These are phyloP conservation scores for Caenorhabditis panamensis DNA, from an alignment of 2,888 invertebrate species.

Conservation along the genomic window DNA sequence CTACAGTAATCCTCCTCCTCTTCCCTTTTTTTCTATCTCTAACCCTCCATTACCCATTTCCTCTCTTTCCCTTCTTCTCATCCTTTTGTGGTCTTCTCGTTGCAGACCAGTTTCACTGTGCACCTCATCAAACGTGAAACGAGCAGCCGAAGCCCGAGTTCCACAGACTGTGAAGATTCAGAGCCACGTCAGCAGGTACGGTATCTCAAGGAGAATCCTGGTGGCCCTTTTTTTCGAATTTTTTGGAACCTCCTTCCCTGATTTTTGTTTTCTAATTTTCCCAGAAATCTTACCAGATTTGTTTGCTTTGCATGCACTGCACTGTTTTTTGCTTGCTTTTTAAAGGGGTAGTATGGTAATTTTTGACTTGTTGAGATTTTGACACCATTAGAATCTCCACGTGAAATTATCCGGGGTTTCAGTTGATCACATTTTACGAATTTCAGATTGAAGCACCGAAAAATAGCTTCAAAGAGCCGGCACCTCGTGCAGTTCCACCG, in stretches of 20 bases:
- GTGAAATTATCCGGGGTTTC: no score
- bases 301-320: no score
- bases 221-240: not conserved
- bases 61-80: not conserved
- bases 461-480: no score
- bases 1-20: not conserved
- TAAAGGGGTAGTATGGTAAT: no score
- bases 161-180: not conserved
- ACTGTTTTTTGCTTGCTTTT: not conserved
- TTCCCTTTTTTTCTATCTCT: not conserved
- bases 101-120: slow-evolving; percentile 67
- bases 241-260: not conserved
- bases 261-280: not conserved
- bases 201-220: slow-evolving; percentile 15
- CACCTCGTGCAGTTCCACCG: no score
- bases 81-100: slow-evolving; percentile 18
- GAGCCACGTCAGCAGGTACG: slow-evolving; percentile 35
- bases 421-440: no score
- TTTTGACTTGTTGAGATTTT: no score
- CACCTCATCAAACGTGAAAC: slow-evolving; percentile 57
- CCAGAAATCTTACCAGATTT: no score
- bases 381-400: no score
- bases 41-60: not conserved
- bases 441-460: no score
- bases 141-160: not conserved